Conservation (phyloP, 2,888 invertebrate genomes). For the Melinopterus prodromus region DNA sequence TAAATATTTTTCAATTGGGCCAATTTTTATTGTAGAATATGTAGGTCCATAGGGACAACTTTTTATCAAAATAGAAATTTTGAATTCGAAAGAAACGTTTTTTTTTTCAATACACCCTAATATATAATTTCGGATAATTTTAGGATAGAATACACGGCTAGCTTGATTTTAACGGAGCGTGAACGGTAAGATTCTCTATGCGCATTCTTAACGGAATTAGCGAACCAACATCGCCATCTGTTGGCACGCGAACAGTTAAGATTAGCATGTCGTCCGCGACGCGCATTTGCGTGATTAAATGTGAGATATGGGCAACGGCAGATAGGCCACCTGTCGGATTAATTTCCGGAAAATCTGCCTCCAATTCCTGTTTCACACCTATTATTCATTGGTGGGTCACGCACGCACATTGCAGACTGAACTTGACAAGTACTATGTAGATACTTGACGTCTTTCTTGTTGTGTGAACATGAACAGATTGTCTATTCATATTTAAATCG, state of each 20-base stretch:
- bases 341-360: background rate
- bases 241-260: background rate
- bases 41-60: no score
- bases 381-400: background rate
- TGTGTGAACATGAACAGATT: background rate
- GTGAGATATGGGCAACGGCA: background rate
- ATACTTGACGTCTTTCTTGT: no score
- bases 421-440: background rate
- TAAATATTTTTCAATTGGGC: no score
- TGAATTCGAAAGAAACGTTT: no score
- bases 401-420: background rate
- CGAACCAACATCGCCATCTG: background rate
- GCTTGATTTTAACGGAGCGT: no score
- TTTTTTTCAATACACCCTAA: no score
- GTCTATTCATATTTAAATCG: background rate
- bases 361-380: background rate
- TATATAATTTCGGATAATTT: no score
- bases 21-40: no score
- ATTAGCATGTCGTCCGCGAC: background rate
- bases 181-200: background rate
- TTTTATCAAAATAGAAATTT: no score
- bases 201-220: background rate
- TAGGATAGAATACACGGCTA: no score
- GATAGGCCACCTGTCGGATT: background rate
- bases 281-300: background rate